A percentile compares a stretch with the other conserved stretches of the same genome.
Conservation (phyloP, 2,797 vertebrate species). For the Lithobates sylvaticus region DNA sequence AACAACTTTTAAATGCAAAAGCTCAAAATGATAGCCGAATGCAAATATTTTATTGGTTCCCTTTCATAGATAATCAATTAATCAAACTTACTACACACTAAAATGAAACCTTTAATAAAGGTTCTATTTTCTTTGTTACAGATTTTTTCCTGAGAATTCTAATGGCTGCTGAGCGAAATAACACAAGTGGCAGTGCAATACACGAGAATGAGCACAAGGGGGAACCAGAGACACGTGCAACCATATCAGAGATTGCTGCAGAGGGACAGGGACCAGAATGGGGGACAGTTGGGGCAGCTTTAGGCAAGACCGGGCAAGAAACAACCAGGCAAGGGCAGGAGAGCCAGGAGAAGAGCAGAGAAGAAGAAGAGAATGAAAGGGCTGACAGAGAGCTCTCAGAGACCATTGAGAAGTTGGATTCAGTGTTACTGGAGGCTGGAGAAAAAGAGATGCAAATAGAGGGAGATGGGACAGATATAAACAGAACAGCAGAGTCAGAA, state of each 20-base stretch:
- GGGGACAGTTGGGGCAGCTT: neutral
- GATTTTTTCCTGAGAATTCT: neutral
- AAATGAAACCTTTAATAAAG: neutral
- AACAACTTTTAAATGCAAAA: no score
- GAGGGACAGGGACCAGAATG: constrained; percentile 10
- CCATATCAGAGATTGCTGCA: neutral
- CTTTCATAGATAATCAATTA: no score
- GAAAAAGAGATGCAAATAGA: neutral
- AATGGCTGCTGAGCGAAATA: constrained; percentile 42
- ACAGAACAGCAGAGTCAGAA: neutral
- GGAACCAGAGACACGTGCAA: constrained; percentile 4
- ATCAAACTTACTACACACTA: no score
- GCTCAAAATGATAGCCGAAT: no score
- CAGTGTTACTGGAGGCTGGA: constrained; percentile 8
- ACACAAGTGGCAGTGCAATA: neutral
- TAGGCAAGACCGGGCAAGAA: neutral
- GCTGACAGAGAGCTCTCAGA: neutral
- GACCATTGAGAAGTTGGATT: neutral
- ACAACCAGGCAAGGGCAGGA: neutral
- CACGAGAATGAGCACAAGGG: constrained; percentile 5
- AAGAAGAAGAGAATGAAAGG: constrained; percentile 3
- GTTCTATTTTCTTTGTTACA: neutral
- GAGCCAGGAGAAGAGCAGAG: neutral
- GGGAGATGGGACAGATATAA: neutral
- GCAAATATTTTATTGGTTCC: no score